Evolutionary conservation across 1,140 invertebrate genomes (phyloP).

Genomic region (Panagrolaimus sp.): DNA sequence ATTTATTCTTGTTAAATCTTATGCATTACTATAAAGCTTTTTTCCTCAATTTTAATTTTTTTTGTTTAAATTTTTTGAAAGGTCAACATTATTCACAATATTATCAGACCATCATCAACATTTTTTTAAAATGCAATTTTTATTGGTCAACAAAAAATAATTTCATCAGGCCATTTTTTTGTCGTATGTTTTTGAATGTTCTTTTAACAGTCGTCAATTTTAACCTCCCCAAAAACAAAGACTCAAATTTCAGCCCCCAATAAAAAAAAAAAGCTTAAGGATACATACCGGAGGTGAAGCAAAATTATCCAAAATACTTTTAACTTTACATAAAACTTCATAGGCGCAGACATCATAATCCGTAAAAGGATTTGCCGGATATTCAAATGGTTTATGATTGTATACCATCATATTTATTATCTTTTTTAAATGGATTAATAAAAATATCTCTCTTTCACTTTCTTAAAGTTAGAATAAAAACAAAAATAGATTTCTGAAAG

Average conservation of each 20-base stretch:
- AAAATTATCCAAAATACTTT: neutral
- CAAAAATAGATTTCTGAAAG: neutral
- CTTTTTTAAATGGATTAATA: neutral
- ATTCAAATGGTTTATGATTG: neutral
- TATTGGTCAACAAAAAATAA: constrained; percentile 1
- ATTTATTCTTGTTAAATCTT: too few relatives aligned
- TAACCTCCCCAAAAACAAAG: neutral
- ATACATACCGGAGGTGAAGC: neutral
- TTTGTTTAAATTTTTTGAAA: too few relatives aligned
- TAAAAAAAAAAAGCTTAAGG: neutral
- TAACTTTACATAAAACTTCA: neutral
- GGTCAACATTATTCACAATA: neutral
- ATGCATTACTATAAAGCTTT: too few relatives aligned
- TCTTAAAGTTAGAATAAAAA: neutral
- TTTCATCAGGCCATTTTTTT: constrained; percentile 8
- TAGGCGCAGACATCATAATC: constrained; percentile 12
- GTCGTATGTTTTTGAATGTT: neutral
- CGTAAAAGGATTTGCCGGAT: constrained; percentile 13
- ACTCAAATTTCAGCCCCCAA: neutral
- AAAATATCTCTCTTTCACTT: neutral
- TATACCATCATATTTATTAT: constrained; percentile 1
- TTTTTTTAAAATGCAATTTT: neutral
- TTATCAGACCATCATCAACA: neutral
- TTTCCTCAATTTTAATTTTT: too few relatives aligned
- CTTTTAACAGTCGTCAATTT: neutral